Percentiles rank a stretch among this genome's conserved stretches.
Conservation (phyloP, 2,888 invertebrate genomes). For the Paralinhomoeus sp. region DNA sequence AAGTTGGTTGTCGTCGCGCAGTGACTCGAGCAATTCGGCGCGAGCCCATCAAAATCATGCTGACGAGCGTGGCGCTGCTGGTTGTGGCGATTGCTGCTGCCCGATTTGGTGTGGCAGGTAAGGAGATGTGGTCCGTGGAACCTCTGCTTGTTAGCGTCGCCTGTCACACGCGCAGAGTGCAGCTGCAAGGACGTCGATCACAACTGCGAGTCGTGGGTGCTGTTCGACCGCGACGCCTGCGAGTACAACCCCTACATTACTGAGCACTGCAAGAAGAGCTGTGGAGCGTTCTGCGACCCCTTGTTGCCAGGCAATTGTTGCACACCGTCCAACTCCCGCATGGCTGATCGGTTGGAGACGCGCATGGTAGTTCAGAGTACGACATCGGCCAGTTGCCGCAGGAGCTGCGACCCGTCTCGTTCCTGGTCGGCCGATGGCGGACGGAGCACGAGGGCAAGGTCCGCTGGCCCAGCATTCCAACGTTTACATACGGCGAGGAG, state of each 20-base stretch:
- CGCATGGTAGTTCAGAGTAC: slow-evolving; percentile 12
- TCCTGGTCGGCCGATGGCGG: slow-evolving; percentile 23
- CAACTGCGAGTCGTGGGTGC: neutral
- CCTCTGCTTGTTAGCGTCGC: too few species aligned
- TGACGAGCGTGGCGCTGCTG: too few species aligned
- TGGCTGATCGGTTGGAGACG: too few species aligned
- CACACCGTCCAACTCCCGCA: too few species aligned
- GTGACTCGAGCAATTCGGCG: too few species aligned
- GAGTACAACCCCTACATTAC: neutral
- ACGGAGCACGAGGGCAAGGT: slow-evolving; percentile 18
- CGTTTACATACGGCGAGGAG: slow-evolving; percentile 25
- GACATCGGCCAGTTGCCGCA: slow-evolving; percentile 14
- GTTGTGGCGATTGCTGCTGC: too few species aligned
- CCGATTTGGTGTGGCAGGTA: too few species aligned
- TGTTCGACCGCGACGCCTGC: neutral
- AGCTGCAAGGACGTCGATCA: neutral
- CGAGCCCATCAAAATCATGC: too few species aligned
- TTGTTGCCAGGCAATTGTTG: too few species aligned
- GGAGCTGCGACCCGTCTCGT: slow-evolving; percentile 15
- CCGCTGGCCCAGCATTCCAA: slow-evolving; percentile 23
- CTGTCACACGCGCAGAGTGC: too few species aligned
- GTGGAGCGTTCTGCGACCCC: neutral
- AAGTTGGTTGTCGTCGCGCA: too few species aligned
- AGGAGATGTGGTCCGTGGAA: too few species aligned
- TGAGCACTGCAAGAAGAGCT: neutral